These are phyloP conservation scores for Calyptommatus sinebrachiatus DNA, from an alignment of 2,113 vertebrate genomes.

Conservation along the genomic window DNA sequence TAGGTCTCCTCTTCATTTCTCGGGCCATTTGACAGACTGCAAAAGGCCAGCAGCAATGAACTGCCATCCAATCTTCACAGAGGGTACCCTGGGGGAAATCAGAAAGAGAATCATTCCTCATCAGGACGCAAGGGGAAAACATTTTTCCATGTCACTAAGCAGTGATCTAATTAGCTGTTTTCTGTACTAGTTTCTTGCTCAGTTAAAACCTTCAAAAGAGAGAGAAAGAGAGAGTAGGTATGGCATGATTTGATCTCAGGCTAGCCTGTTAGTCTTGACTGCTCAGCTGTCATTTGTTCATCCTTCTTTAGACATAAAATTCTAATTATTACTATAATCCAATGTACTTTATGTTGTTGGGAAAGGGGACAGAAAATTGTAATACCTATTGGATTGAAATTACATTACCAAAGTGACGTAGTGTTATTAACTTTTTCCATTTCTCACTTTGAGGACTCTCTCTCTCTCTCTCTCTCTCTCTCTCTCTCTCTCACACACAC, in stretches of 20 bases:
- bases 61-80: constrained; percentile 73
- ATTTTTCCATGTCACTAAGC: neutral
- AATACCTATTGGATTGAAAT: neutral
- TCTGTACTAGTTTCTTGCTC: fast-evolving
- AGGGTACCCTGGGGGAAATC: constrained; percentile 67
- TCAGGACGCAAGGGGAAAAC: neutral
- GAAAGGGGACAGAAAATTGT: neutral
- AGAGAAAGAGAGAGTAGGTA: neutral
- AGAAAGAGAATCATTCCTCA: neutral
- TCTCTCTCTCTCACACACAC: neutral
- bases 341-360: neutral
- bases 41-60: constrained; percentile 78
- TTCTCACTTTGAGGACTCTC: neutral
- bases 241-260: neutral
- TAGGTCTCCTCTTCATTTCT: constrained; percentile 74
- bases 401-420: neutral
- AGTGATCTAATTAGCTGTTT: fast-evolving
- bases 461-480: neutral
- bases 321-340: neutral
- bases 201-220: neutral
- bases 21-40: constrained; percentile 78
- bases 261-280: neutral
- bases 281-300: neutral
- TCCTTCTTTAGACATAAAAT: neutral
- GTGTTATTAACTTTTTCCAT: neutral